Evolutionary conservation across 92 coral and sea anemone species (phyloP).

Genomic region (Heteractis magnifica): DNA sequence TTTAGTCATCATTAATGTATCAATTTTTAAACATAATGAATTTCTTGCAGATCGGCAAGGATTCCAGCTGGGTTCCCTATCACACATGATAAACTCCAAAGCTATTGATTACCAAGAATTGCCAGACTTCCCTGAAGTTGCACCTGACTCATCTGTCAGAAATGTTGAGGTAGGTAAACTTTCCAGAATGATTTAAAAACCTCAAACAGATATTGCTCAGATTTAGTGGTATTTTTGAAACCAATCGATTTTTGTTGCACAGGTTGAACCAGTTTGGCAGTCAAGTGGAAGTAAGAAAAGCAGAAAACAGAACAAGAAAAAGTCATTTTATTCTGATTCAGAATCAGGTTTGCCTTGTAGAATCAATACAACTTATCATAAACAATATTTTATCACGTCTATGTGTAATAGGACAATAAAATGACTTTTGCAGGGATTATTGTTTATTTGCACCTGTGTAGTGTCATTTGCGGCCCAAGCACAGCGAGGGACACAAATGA

Average conservation of each 20-base stretch:
- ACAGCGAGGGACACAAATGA: too few species aligned
- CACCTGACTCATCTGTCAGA: slow-evolving; percentile 93
- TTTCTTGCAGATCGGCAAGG: slow-evolving; percentile 83
- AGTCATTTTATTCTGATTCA: slow-evolving; percentile 75
- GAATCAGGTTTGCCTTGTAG: slow-evolving; percentile 11
- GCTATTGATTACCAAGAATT: slow-evolving; percentile 90
- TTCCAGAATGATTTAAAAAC: neutral
- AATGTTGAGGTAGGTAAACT: slow-evolving; percentile 76
- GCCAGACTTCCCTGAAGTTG: slow-evolving; percentile 82
- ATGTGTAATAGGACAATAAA: too few species aligned
- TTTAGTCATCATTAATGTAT: neutral
- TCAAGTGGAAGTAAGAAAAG: slow-evolving; percentile 29
- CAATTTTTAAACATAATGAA: neutral
- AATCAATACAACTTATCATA: neutral
- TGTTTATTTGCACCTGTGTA: too few species aligned
- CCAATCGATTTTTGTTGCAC: neutral
- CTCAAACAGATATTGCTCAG: neutral
- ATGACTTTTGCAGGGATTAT: too few species aligned
- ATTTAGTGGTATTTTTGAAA: neutral
- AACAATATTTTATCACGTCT: neutral
- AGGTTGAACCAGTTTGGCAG: slow-evolving; percentile 75
- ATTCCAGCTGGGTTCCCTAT: slow-evolving; percentile 89
- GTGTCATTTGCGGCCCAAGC: too few species aligned
- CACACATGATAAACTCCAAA: slow-evolving; percentile 91
- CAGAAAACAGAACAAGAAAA: slow-evolving; percentile 57